A percentile compares a stretch with the other conserved stretches of the same genome.
These are phyloP conservation scores for Cydia amplana DNA, from an alignment of 1,140 invertebrate genomes.

Conservation along the genomic window DNA sequence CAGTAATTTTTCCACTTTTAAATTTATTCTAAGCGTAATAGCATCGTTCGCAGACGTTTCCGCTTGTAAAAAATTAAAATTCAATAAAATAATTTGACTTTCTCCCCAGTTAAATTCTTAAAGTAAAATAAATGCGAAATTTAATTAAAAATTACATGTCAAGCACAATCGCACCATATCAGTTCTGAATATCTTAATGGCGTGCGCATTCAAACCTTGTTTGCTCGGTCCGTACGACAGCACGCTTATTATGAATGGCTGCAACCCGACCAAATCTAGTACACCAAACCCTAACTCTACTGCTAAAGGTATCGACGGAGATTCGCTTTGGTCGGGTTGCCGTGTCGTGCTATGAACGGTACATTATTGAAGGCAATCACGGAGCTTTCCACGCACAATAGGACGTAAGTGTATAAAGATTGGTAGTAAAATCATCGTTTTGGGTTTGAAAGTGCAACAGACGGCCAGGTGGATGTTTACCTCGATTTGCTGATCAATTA, in stretches of 20 bases:
- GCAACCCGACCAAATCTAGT: constrained; percentile 40
- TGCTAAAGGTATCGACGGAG: background rate
- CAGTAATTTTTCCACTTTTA: too few relatives aligned
- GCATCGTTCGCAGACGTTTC: too few relatives aligned
- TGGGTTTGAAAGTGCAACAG: constrained; percentile 31
- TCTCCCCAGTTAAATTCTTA: background rate
- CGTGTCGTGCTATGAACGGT: constrained; percentile 52
- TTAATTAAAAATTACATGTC: constrained; percentile 52
- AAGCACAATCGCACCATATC: constrained; percentile 47
- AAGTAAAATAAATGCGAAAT: constrained; percentile 38
- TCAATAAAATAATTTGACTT: too few relatives aligned
- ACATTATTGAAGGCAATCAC: constrained; percentile 55
- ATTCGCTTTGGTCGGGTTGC: constrained; percentile 36
- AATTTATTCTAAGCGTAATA: too few relatives aligned
- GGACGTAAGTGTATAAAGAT: background rate
- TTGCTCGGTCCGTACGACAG: constrained; percentile 44
- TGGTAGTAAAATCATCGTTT: background rate
- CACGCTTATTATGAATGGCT: constrained; percentile 46
- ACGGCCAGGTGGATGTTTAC: constrained; percentile 47
- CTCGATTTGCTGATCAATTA: constrained; percentile 58
- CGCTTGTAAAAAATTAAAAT: too few relatives aligned
- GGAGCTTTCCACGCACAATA: background rate
- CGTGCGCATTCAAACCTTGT: constrained; percentile 54
- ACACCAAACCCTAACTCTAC: background rate
- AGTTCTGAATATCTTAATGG: constrained; percentile 52